These are phyloP conservation scores for Allolobophora icterica DNA, from an alignment of 2,888 invertebrate species.

Conservation along the genomic window DNA sequence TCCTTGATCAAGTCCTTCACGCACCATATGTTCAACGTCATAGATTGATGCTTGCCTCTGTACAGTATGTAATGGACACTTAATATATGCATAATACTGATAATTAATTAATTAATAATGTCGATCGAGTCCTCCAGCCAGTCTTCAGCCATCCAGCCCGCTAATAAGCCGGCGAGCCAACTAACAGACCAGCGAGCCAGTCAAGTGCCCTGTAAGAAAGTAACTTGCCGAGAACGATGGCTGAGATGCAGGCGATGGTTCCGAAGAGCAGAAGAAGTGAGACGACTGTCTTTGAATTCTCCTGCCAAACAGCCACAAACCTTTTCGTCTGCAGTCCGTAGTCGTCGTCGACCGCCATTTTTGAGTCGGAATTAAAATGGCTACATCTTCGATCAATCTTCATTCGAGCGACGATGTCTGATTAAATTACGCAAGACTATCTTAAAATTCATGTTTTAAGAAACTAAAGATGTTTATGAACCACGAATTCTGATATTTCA, in stretches of 20 bases:
- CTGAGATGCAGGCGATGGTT: constrained; percentile 13
- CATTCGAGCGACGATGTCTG: neutral
- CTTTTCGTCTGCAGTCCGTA: constrained; percentile 18
- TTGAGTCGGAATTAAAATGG: neutral
- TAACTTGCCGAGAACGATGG: constrained; percentile 14
- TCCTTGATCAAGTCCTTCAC: too few species aligned
- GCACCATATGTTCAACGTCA: too few species aligned
- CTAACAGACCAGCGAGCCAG: too few species aligned
- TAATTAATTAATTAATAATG: too few species aligned
- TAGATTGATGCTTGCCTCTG: too few species aligned
- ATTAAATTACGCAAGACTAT: neutral
- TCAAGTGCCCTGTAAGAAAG: neutral
- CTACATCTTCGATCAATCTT: neutral
- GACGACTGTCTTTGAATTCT: constrained; percentile 18
- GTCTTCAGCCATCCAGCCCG: neutral
- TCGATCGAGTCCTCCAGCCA: neutral
- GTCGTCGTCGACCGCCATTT: constrained; percentile 18
- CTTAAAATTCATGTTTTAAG: neutral
- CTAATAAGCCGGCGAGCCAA: neutral
- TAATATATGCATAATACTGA: too few species aligned
- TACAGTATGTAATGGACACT: too few species aligned
- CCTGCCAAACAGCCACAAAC: neutral
- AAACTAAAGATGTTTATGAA: too few species aligned
- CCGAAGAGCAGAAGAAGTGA: neutral
- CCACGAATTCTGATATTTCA: too few species aligned